Evolutionary conservation across 1,140 invertebrate genomes (phyloP).

Genomic region (Papilio machaon): DNA sequence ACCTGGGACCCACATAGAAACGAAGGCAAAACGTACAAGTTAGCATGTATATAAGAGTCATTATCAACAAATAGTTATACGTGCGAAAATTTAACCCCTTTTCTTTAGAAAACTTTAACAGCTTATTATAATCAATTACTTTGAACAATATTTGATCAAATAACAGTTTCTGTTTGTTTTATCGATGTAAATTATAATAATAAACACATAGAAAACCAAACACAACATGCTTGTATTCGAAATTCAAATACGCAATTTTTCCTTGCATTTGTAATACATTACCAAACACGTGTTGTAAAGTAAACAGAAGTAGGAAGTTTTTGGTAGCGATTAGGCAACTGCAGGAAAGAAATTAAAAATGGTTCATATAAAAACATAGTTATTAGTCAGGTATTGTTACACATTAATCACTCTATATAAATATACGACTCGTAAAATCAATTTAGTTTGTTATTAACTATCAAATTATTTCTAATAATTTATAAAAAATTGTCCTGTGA

Average conservation of each 20-base stretch:
- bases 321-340: not conserved
- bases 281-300: not conserved
- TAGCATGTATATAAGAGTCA: not conserved
- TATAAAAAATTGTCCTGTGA: no score
- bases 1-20: not conserved
- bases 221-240: not conserved
- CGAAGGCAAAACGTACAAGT: not conserved
- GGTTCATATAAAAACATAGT: not conserved
- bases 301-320: conserved; percentile 2
- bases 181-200: not conserved
- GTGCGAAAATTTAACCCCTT: no score
- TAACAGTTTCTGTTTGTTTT: not conserved
- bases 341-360: not conserved
- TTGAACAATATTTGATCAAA: not conserved
- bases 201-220: not conserved
- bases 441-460: no score
- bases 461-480: no score
- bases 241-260: not conserved
- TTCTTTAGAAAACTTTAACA: no score
- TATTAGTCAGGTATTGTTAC: not conserved
- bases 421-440: no score
- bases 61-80: not conserved
- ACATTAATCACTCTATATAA: no score
- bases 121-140: no score
- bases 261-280: not conserved